Evolutionary conservation across 2,113 vertebrate species (phyloP), one percentile per base, ranked within the genome.

Genomic region (Ammodytes dubius): DNA sequence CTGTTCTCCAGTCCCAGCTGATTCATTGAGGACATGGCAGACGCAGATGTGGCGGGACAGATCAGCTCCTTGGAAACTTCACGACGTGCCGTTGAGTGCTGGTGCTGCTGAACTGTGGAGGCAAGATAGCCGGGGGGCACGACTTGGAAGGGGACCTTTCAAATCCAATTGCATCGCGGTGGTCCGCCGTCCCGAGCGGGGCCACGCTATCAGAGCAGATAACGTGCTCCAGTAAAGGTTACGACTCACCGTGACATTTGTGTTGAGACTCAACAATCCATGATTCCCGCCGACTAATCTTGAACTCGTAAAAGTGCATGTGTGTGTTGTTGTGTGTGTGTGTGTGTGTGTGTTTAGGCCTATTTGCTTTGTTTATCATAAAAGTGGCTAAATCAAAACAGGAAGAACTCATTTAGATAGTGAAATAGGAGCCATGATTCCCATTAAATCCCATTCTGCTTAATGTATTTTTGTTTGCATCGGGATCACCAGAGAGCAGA

Each of bases 211-310:
- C 90, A 91, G 88, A 86, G 91, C 92, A 94, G 95, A 95, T 95
- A 95, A 95, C 90, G 74, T 87, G 88, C 87, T 92, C 76, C 69
- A 81, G 88, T 91, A 95, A 95, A 95, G 95, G 95, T 95, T 95
- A 95, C 88, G 81, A 93, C 84, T 85, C 88, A 93, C 87, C 47
- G 71, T 96, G 95, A 95, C 95, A 96, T 95, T 95, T 95, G 90
- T 94, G 88, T 91, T 92, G 87, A 90, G 91, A 93, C 74, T 82
- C 79, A 84, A 76, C 89, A 91, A 90, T 90, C 89, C 70, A 57
- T 68, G 89, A 92, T 89, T 92, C 85, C 84, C 72, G 74, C 6
- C 37, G 85, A 89, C 81, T 80, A 89, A 89, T 91, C 87, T 80
- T 77, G 50, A 79, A 89, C 85, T 86, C 82, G 85, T 85, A 79